phyloP scores from a whole-genome alignment of 2,113 vertebrate species.

The Hystrix brachyura region DNA sequence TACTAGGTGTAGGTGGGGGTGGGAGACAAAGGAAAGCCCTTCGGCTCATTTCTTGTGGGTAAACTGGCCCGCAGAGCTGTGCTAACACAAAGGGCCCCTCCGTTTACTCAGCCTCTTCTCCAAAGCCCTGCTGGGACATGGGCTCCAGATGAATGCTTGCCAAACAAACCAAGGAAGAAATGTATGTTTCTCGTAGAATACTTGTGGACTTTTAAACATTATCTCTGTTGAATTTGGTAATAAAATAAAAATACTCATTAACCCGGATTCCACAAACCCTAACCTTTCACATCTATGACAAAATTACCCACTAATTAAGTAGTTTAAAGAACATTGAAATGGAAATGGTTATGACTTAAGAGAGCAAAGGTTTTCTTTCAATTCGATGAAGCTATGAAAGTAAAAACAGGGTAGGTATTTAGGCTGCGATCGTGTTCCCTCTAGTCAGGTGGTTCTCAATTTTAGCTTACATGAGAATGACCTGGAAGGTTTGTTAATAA shows the following conservation, averaged over 20 bases:
- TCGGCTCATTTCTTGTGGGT: neutral
- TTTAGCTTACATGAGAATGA: neutral
- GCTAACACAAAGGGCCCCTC: neutral
- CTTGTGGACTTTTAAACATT: neutral
- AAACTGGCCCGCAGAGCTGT: neutral
- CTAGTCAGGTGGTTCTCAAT: neutral
- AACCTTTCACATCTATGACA: neutral
- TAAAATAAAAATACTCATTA: constrained; percentile 60
- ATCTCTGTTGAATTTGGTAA: constrained; percentile 10
- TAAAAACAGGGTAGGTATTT: neutral
- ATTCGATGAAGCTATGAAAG: neutral
- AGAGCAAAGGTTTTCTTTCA: constrained; percentile 34
- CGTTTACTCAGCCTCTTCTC: neutral
- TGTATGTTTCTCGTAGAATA: neutral
- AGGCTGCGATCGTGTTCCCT: neutral
- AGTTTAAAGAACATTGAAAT: constrained; percentile 9
- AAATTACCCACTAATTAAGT: constrained; percentile 30
- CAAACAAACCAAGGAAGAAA: neutral
- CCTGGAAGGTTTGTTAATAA: neutral
- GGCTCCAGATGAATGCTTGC: neutral
- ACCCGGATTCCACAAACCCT: constrained; percentile 12
- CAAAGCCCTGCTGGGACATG: neutral
- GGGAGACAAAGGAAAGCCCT: neutral
- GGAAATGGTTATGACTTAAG: constrained; percentile 14
- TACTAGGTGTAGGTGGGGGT: neutral